These are phyloP conservation scores for Crax fasciolata DNA, from an alignment of 2,797 vertebrate species.

Conservation along the genomic window DNA sequence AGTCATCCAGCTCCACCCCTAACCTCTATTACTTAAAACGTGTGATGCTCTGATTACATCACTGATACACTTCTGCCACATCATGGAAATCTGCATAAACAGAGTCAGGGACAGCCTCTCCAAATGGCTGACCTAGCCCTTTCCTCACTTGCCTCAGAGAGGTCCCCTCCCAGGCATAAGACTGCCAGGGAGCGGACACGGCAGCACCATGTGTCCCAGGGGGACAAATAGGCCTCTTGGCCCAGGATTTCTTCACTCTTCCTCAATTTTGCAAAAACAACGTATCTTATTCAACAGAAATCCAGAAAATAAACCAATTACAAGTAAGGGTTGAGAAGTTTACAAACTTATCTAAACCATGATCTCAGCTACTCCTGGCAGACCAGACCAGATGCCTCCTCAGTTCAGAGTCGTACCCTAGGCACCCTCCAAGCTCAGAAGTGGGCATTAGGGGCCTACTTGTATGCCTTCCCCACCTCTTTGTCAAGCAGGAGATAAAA, in stretches of 20 bases:
- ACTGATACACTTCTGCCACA: not conserved
- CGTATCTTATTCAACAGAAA: not conserved
- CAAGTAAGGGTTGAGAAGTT: not conserved
- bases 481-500: not conserved
- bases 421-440: not conserved
- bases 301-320: not conserved
- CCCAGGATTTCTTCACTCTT: not conserved
- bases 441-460: not conserved
- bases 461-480: accelerated
- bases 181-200: accelerated
- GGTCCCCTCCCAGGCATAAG: not conserved
- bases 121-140: not conserved
- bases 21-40: not conserved
- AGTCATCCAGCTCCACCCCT: not conserved
- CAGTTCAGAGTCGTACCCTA: accelerated
- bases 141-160: not conserved
- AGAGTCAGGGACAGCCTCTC: not conserved
- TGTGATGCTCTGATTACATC: not conserved
- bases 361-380: not conserved
- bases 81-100: accelerated
- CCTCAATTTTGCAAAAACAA: not conserved
- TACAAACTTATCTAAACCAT: not conserved
- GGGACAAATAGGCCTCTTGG: too few relatives aligned
- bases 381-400: not conserved
- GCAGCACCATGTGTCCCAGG: not conserved